A percentile compares a stretch with the other conserved stretches of the same genome.
phyloP scores from a whole-genome alignment of 53 echinoderm and acorn worm genomes.

The Paracentrotus lividus region DNA sequence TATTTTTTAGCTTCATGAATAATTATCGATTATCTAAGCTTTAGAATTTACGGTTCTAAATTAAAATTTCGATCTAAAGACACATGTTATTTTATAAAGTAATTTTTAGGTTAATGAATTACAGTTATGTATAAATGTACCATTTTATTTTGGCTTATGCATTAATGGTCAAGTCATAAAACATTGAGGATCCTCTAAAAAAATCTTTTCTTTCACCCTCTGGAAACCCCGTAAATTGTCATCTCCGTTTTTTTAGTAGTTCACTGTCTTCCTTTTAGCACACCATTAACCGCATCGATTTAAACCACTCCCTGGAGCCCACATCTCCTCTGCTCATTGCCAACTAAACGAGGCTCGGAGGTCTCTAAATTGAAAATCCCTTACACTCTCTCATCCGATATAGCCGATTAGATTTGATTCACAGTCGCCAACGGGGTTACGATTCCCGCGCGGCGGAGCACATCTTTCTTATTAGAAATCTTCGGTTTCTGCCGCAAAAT shows the following conservation, averaged over 20 bases:
- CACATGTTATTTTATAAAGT: too few relatives aligned
- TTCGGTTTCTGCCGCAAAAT: constrained; percentile 26
- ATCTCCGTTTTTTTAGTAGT: neutral
- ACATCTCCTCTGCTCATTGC: neutral
- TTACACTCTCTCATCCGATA: constrained; percentile 11
- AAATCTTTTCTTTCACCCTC: too few relatives aligned
- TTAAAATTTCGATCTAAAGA: too few relatives aligned
- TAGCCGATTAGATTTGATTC: constrained; percentile 52
- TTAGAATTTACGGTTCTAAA: too few relatives aligned
- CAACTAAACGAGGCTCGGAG: constrained; percentile 35
- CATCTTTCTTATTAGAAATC: neutral
- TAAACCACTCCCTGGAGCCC: constrained; percentile 20
- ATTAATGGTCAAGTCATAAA: too few relatives aligned
- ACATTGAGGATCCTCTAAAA: too few relatives aligned
- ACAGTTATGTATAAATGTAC: too few relatives aligned
- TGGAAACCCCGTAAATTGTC: neutral
- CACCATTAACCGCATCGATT: constrained; percentile 29
- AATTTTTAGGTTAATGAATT: too few relatives aligned
- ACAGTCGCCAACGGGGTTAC: constrained; percentile 16
- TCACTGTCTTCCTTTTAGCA: neutral
- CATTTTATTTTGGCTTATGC: too few relatives aligned
- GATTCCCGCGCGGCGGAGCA: neutral
- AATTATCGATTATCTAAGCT: too few relatives aligned
- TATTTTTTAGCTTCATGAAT: too few relatives aligned
- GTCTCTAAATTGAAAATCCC: neutral